These are phyloP conservation scores for Sphaeridia pumilis DNA, from an alignment of 2,888 invertebrate genomes.

Conservation along the genomic window DNA sequence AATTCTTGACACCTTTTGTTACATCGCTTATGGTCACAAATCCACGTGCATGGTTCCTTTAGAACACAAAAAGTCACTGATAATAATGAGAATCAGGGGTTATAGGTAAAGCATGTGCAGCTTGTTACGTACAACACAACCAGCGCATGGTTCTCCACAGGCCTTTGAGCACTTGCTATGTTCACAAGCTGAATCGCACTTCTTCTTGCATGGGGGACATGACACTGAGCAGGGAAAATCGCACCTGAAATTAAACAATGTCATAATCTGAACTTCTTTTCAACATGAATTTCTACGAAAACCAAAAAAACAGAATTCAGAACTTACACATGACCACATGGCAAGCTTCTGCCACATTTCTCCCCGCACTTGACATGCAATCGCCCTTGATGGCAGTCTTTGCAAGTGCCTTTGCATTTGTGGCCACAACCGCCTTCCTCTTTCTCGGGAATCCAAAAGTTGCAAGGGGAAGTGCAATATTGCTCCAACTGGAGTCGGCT, in stretches of 20 bases:
- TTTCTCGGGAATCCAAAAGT: conserved; percentile 7
- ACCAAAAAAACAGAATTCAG: neutral
- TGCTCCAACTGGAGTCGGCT: conserved; percentile 31
- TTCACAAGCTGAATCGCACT: conserved; percentile 27
- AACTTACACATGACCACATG: conserved; percentile 52
- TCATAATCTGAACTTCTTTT: neutral
- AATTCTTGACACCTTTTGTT: conserved; percentile 16
- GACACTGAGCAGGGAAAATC: conserved; percentile 35
- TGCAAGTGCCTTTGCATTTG: conserved; percentile 41
- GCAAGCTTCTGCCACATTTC: conserved; percentile 47
- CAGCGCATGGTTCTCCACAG: conserved; percentile 27
- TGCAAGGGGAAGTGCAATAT: conserved; percentile 20
- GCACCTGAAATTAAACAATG: conserved; percentile 30
- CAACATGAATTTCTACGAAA: neutral
- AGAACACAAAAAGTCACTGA: neutral
- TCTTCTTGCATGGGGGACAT: conserved; percentile 37
- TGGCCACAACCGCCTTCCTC: conserved; percentile 15
- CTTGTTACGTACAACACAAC: conserved; percentile 18
- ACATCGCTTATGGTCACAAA: conserved; percentile 22
- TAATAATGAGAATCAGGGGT: neutral
- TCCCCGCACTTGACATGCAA: conserved; percentile 49
- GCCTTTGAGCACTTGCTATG: conserved; percentile 21
- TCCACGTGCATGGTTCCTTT: conserved; percentile 24
- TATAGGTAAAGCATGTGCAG: neutral
- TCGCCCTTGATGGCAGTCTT: conserved; percentile 48